Conservation (phyloP, 2,888 invertebrate species). For the Microdon myrmicae region DNA sequence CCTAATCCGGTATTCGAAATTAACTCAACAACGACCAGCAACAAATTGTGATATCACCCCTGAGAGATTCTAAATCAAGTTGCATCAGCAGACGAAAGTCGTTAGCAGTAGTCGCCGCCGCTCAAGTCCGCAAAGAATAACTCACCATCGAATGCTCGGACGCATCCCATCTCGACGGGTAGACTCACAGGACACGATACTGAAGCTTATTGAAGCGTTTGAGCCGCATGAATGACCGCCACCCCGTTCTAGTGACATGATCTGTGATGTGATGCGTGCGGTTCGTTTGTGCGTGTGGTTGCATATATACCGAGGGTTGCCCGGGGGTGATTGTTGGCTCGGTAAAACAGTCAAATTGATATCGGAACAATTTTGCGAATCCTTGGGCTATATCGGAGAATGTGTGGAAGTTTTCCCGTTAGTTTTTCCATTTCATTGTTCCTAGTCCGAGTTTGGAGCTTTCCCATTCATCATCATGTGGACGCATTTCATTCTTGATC, state of each 20-base stretch:
- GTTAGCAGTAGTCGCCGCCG: neutral
- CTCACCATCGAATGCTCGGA: conserved; percentile 42
- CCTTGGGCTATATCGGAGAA: conserved; percentile 34
- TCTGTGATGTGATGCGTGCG: conserved; percentile 49
- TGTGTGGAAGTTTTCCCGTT: conserved; percentile 8
- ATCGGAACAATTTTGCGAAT: conserved; percentile 44
- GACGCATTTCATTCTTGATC: conserved; percentile 19
- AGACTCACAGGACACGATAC: conserved; percentile 39
- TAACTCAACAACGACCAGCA: conserved; percentile 24
- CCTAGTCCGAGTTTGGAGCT: conserved; percentile 20
- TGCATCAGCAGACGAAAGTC: conserved; percentile 15
- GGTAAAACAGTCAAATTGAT: conserved; percentile 39
- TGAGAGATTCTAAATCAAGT: conserved; percentile 45
- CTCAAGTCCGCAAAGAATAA: conserved; percentile 42
- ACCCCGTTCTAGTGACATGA: conserved; percentile 51
- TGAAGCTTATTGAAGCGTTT: conserved; percentile 55
- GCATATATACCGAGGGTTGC: no score
- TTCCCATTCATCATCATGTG: conserved; percentile 27
- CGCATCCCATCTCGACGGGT: conserved; percentile 29
- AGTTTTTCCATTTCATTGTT: conserved; percentile 4
- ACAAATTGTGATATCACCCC: conserved; percentile 32
- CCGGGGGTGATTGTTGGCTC: conserved; percentile 25
- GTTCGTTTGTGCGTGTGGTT: conserved; percentile 4
- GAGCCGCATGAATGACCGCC: conserved; percentile 55
- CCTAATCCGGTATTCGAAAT: conserved; percentile 45